Conservation (phyloP, 2,113 vertebrate genomes). For the Sturnira hondurensis region DNA sequence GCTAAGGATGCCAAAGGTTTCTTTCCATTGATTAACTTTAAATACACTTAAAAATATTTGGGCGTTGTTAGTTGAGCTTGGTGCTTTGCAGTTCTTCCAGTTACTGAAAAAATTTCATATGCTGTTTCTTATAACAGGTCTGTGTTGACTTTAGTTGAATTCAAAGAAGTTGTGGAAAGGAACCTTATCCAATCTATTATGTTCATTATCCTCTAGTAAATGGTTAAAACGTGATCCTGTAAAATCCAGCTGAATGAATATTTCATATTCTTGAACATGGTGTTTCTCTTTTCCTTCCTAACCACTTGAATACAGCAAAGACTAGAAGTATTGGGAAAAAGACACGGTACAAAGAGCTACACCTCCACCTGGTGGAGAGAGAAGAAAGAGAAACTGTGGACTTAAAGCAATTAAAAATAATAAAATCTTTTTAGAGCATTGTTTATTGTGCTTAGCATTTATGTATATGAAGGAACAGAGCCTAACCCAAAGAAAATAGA, state of each 20-base stretch:
- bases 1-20: neutral
- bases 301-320: neutral
- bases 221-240: neutral
- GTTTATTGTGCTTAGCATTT: neutral
- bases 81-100: neutral
- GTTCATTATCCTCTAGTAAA: neutral
- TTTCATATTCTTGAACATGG: neutral
- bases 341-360: neutral
- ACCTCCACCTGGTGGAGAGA: constrained; percentile 58
- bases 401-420: neutral
- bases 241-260: neutral
- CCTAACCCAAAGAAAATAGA: neutral
- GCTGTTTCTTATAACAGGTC: neutral
- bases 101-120: neutral
- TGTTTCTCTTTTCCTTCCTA: neutral
- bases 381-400: neutral
- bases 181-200: neutral
- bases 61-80: neutral
- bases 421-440: neutral
- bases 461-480: neutral
- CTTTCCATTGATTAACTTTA: neutral
- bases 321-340: neutral
- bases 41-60: neutral
- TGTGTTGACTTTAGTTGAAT: neutral
- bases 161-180: neutral